These are phyloP conservation scores for Diplosoma virens DNA, from an alignment of 23 tunicate species.

Conservation along the genomic window DNA sequence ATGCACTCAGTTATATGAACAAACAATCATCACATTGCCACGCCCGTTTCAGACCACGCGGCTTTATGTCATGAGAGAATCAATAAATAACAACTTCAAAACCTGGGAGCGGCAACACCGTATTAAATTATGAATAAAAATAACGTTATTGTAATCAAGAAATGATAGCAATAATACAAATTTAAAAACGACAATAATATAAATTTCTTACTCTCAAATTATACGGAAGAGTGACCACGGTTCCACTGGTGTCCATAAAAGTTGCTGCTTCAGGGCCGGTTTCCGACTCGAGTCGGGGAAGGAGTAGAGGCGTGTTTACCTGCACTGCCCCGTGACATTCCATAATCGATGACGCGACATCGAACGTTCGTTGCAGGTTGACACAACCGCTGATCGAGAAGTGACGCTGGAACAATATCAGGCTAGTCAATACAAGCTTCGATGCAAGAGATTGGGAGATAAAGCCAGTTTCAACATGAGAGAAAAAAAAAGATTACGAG, in stretches of 20 bases:
- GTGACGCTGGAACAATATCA: too few relatives aligned
- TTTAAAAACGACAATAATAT: not conserved
- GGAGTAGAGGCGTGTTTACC: slow-evolving; percentile 54
- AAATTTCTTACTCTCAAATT: slow-evolving; percentile 64
- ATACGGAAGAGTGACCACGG: slow-evolving; percentile 74
- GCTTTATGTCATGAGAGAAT: too few relatives aligned
- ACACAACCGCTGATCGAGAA: slow-evolving; percentile 11
- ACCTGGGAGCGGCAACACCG: too few relatives aligned
- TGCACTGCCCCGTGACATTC: slow-evolving; percentile 59
- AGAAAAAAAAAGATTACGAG: too few relatives aligned
- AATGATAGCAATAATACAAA: not conserved
- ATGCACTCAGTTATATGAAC: too few relatives aligned
- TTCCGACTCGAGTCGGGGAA: slow-evolving; percentile 33
- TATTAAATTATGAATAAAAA: too few relatives aligned
- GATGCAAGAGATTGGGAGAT: too few relatives aligned
- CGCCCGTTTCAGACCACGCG: too few relatives aligned
- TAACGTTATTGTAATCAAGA: not conserved
- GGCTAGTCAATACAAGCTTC: too few relatives aligned
- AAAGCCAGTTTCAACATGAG: too few relatives aligned
- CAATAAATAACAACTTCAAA: too few relatives aligned
- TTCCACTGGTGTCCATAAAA: slow-evolving; percentile 70
- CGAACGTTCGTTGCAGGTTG: slow-evolving; percentile 30
- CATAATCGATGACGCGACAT: slow-evolving; percentile 32
- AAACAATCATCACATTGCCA: too few relatives aligned
- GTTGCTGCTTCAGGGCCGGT: slow-evolving; percentile 37